Conservation (phyloP, 2,888 invertebrate species). For the Cremastobaeus sp. region DNA sequence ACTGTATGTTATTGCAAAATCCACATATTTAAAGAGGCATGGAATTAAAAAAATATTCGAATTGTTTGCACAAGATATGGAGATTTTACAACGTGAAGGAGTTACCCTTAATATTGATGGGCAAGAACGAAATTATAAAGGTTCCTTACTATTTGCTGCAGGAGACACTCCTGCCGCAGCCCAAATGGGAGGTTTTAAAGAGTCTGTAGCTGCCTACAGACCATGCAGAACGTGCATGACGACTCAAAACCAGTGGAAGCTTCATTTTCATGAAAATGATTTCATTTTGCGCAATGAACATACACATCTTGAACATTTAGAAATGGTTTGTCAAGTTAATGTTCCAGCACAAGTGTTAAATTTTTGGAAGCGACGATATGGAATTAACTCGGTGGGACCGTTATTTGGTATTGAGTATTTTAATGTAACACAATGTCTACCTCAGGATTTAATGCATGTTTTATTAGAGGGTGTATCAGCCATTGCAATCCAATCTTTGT, state of each 20-base stretch:
- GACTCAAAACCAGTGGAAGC: neutral
- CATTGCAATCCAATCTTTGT: neutral
- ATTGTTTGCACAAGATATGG: neutral
- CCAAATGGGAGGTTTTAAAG: neutral
- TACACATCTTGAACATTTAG: neutral
- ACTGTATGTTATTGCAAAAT: neutral
- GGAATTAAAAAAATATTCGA: neutral
- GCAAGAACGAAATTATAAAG: neutral
- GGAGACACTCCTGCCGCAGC: conserved; percentile 4
- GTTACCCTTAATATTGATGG: neutral
- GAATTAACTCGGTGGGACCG: neutral
- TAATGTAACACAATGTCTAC: neutral
- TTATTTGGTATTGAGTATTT: neutral
- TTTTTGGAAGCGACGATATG: conserved; percentile 1
- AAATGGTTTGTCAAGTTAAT: neutral
- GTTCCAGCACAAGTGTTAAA: neutral
- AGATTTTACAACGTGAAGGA: neutral
- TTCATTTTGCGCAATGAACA: neutral
- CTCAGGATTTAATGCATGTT: conserved; percentile 1
- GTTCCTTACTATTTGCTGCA: neutral
- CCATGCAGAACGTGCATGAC: conserved; percentile 4
- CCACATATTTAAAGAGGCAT: neutral
- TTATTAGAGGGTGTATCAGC: neutral
- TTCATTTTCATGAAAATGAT: neutral
- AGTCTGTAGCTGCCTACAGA: neutral